phyloP scores from a whole-genome alignment of 2,797 vertebrate genomes.

The Gorsachius magnificus region DNA sequence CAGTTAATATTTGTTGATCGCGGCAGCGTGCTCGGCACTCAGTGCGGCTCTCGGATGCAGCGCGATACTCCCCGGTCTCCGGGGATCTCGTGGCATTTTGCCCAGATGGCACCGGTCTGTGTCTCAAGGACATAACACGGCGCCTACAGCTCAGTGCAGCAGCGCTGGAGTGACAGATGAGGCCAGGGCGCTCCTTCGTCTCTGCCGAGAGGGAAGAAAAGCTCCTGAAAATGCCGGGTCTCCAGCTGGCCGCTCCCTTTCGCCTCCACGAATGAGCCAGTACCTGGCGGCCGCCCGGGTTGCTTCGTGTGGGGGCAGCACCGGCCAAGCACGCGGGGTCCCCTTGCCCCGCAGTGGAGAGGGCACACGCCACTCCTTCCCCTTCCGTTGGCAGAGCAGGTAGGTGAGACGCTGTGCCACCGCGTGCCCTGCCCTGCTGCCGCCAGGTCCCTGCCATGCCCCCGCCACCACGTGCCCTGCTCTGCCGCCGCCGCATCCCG shows the following conservation, averaged over 20 bases:
- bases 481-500: not conserved
- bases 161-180: not conserved
- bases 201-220: not conserved
- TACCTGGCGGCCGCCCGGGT: not conserved
- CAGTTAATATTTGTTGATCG: not conserved
- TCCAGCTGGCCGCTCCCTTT: not conserved
- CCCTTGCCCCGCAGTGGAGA: not conserved
- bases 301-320: not conserved
- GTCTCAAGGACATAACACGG: conserved; percentile 15
- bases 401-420: not conserved
- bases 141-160: not conserved
- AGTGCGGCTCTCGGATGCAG: not conserved
- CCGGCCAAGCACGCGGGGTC: not conserved
- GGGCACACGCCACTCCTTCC: not conserved
- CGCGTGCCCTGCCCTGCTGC: not conserved
- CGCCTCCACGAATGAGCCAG: not conserved
- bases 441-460: not conserved
- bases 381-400: not conserved
- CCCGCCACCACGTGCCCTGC: not conserved
- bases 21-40: not conserved
- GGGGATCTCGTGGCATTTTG: conserved; percentile 5
- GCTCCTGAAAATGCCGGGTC: not conserved
- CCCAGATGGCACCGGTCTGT: conserved; percentile 25
- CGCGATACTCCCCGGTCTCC: not conserved
- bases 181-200: not conserved